Conservation (phyloP, 1,140 invertebrate species). For the Bombus ignitus region DNA sequence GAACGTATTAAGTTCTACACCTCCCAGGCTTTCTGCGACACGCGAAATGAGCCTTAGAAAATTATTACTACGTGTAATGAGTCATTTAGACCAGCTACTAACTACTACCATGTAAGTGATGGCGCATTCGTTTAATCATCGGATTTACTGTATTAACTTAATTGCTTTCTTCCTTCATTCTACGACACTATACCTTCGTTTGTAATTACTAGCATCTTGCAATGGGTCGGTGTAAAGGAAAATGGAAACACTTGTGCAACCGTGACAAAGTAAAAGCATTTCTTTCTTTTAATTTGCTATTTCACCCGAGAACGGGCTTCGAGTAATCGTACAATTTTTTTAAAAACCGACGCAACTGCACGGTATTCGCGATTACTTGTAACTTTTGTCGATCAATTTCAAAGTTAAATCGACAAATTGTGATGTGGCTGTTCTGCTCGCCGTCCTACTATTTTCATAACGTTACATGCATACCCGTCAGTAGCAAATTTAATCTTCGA, state of each 20-base stretch:
- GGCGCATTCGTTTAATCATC: conserved; percentile 23
- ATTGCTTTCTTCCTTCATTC: conserved; percentile 23
- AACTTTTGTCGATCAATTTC: background rate
- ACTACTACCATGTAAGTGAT: background rate
- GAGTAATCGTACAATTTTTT: background rate
- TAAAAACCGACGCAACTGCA: background rate
- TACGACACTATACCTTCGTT: background rate
- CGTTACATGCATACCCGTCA: conserved; percentile 7
- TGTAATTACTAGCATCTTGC: background rate
- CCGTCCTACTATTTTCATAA: background rate
- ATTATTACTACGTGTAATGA: background rate
- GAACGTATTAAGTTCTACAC: background rate
- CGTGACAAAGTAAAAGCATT: background rate
- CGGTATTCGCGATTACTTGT: conserved; percentile 3
- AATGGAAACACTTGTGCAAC: background rate
- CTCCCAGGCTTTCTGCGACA: background rate
- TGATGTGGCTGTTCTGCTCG: too few relatives aligned
- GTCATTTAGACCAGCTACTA: background rate
- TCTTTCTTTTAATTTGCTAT: background rate
- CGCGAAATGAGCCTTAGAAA: background rate
- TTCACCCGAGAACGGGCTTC: background rate
- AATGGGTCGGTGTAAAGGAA: background rate
- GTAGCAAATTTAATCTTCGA: conserved; percentile 33
- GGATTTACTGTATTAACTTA: conserved; percentile 19
- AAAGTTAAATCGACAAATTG: conserved; percentile 25